These are phyloP conservation scores for Lagocephalus sceleratus DNA, from an alignment of 2,797 vertebrate genomes.

Conservation along the genomic window DNA sequence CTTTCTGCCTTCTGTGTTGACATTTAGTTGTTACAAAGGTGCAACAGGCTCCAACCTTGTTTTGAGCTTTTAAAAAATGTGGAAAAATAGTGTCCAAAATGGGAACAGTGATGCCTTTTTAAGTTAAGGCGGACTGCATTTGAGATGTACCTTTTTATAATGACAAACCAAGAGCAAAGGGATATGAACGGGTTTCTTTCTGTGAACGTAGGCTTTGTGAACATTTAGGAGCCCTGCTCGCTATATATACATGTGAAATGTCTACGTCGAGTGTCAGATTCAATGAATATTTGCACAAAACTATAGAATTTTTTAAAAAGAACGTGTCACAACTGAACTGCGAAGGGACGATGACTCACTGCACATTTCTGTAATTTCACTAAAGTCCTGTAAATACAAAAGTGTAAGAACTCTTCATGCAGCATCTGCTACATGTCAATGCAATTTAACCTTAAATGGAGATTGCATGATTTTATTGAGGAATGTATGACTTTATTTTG, in stretches of 20 bases:
- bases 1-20: slow-evolving; percentile 20
- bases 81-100: neutral
- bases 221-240: slow-evolving; percentile 18
- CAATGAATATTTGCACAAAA: slow-evolving; percentile 47
- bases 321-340: slow-evolving; percentile 18
- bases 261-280: slow-evolving; percentile 28
- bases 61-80: slow-evolving; percentile 8
- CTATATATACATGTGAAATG: slow-evolving; percentile 22
- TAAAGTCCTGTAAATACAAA: slow-evolving; percentile 23
- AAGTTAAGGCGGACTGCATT: slow-evolving; percentile 25
- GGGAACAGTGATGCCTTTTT: slow-evolving; percentile 27
- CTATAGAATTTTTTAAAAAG: slow-evolving; percentile 23
- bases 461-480: slow-evolving; percentile 58
- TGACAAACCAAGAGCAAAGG: slow-evolving; percentile 23
- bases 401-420: slow-evolving; percentile 25
- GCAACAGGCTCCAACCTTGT: slow-evolving; percentile 38
- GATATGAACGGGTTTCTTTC: neutral
- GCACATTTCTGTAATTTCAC: slow-evolving; percentile 16
- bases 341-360: slow-evolving; percentile 42
- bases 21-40: slow-evolving; percentile 46
- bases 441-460: slow-evolving; percentile 38
- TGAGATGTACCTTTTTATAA: slow-evolving; percentile 45
- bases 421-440: slow-evolving; percentile 16
- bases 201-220: slow-evolving; percentile 23
- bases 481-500: slow-evolving; percentile 61